Evolutionary conservation across 92 coral and sea anemone genomes (phyloP), one percentile per base, ranked within the genome.

Genomic region (Epizoanthus illoricatus): DNA sequence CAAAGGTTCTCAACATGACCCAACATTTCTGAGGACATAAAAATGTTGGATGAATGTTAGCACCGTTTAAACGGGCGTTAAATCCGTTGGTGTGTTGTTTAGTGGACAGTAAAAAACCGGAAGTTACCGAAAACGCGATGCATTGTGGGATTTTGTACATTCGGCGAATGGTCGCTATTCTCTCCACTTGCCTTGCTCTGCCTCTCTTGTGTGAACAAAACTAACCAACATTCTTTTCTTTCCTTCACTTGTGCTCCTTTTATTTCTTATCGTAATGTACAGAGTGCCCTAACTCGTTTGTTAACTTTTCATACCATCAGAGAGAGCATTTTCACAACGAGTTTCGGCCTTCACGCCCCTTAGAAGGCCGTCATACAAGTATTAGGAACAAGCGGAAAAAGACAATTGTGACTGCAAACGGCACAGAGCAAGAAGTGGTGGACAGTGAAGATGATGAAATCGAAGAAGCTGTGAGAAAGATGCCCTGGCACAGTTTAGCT

Each of bases 361-460:
- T 93, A 9, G 97, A 90, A 71, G 97, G 97, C 15, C 97, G 97
- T 13, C 89, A 84, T 74, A 89, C 94, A 23, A 83, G 88, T 55
- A 60, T 93, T 11, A 86, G 94, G 75, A 90, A 84, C 76, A 86
- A 87, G 28, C 56, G 42, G 47, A 86, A 82, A 54, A 56, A 75
- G 42, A 90, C 76, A 42, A 81, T 86, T 0, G 75, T 86, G 23
- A 85, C 87, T 41, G 86, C 89, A 0, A 75, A 86, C 18, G 92
- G 88, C 13, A 93, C 90, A n/a, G 97, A 93, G 52, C 84, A 81
- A 59, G 85, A 90, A 90, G 89, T 88, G 20, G 84, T 92, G 4
- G 97, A 90, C 71, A 90, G 85, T 60, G 94, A 90, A 41, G 94
- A 85, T n/a, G 95, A 92, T 3, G 97, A 90, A 33, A 81, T 73